Conservation (phyloP, 2,888 invertebrate species). For the Atrina japonica region DNA sequence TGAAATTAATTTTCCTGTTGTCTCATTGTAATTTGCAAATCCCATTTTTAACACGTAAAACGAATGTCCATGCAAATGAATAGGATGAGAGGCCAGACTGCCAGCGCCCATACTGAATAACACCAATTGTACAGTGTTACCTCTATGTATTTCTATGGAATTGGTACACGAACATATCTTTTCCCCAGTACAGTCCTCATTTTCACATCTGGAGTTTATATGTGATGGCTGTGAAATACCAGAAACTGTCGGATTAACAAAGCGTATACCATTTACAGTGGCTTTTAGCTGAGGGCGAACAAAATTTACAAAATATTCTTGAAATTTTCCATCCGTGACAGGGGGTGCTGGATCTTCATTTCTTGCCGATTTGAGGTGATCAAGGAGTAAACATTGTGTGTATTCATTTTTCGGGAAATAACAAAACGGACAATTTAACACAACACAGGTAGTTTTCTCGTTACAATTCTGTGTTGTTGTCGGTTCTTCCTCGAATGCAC, state of each 20-base stretch:
- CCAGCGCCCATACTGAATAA: conserved; percentile 66
- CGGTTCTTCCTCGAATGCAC: conserved; percentile 49
- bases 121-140: conserved; percentile 68
- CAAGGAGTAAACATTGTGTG: conserved; percentile 47
- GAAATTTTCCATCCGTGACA: too few species aligned
- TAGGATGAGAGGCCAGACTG: conserved; percentile 66
- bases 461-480: conserved; percentile 45
- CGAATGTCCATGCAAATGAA: conserved; percentile 76
- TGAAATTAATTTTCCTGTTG: conserved; percentile 29
- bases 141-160: conserved; percentile 56
- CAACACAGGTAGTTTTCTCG: conserved; percentile 43
- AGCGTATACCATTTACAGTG: conserved; percentile 63
- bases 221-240: conserved; percentile 62
- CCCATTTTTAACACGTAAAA: conserved; percentile 76
- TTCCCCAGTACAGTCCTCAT: conserved; percentile 47
- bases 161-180: conserved; percentile 63
- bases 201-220: conserved; percentile 54
- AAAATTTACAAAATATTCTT: conserved; percentile 71
- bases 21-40: conserved; percentile 48
- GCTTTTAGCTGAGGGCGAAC: conserved; percentile 67
- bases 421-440: conserved; percentile 64
- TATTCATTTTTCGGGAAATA: conserved; percentile 46
- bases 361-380: too few species aligned
- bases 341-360: too few species aligned
- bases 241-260: conserved; percentile 52